phyloP scores from a whole-genome alignment of 2,797 vertebrate species.

The Peromyscus aztecus region DNA sequence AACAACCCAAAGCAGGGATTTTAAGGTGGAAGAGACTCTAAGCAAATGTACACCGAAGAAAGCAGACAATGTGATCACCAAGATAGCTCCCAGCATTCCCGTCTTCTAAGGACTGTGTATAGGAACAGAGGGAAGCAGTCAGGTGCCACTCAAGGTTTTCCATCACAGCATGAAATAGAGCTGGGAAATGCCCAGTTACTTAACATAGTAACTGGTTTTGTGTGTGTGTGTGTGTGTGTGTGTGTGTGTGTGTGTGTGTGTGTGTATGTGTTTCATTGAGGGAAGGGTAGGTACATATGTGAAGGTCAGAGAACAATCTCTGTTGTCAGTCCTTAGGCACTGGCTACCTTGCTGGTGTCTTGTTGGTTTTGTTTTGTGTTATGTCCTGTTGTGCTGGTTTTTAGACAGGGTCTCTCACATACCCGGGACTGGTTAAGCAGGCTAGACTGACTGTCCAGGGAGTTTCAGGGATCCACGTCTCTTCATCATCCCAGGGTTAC shows the following conservation, averaged over 20 bases:
- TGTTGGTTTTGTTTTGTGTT: background rate
- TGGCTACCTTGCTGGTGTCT: background rate
- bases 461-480: background rate
- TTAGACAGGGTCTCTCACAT: background rate
- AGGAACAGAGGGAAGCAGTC: background rate
- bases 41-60: background rate
- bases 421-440: background rate
- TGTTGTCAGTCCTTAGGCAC: background rate
- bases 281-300: background rate
- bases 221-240: background rate
- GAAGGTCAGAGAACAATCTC: background rate
- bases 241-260: background rate
- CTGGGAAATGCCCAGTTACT: background rate
- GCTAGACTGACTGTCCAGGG: background rate
- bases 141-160: background rate
- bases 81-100: background rate
- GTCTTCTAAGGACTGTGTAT: background rate
- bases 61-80: background rate
- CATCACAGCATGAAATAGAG: background rate
- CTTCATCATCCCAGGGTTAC: background rate
- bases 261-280: background rate
- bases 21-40: conserved; percentile 4
- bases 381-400: background rate
- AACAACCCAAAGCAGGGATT: background rate
- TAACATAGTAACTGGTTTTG: background rate